Evolutionary conservation across 2,113 vertebrate genomes (phyloP), one percentile per base, ranked within the genome.

Genomic region (Rhinolophus ferrumequinum): DNA sequence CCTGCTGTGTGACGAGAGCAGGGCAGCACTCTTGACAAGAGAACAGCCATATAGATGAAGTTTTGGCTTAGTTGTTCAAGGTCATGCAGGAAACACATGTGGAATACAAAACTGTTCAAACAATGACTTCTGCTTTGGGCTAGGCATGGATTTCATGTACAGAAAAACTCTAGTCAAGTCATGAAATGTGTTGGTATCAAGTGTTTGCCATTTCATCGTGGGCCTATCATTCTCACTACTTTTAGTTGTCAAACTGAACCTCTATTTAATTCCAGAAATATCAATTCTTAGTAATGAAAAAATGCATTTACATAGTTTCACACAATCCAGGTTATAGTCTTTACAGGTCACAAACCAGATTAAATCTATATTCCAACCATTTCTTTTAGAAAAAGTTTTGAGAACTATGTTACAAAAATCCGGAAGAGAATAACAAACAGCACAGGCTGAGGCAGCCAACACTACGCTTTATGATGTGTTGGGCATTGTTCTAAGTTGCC

Each of bases 311-410:
- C 26, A 44, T 60, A 67, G 24, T 38, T 88, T 83, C n/a, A 81
- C 30, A 82, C 18, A 90, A 70, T 64, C 19, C 50, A 35, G 5
- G 22, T 52, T 77, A 26, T 72, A 86, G 8, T 86, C 41, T 70
- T 91, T 33, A 86, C 2, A 41, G 64, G 28, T 80, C 22, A 58
- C 33, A 5, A 64, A 8, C 21, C 60, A 87, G 50, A n/a, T 76
- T 66, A 94, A 83, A 54, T 84, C 64, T 47, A 52, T 80, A n/a
- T 96, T 89, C 33, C 69, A 44, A 58, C 30, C 75, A 66, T 90
- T 38, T 69, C 18, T 76, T 90, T 94, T 90, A 73, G 21, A 84
- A 85, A 77, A 24, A 47, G 4, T 60, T 90, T 75, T 79, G 44
- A 75, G 50, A 93, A 90, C n/a, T 56, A 79, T 56, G 41, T 85